Evolutionary conservation across 2,797 vertebrate genomes (phyloP), one percentile per base, ranked within the genome.

Genomic region (Telmatherina bonti): DNA sequence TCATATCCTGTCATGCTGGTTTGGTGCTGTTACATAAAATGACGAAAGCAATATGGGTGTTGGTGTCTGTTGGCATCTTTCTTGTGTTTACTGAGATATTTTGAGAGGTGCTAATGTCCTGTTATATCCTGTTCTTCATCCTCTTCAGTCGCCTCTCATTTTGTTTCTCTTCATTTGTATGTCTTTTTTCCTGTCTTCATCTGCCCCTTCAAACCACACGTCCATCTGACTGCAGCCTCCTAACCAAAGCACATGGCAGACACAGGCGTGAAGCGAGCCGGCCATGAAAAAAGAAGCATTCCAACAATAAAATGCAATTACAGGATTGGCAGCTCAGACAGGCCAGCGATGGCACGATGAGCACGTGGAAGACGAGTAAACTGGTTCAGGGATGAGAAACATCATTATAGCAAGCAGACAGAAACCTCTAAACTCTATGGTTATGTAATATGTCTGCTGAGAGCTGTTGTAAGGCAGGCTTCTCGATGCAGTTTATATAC

Each of bases 31-130:
- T 61, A 31, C 64, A 65, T 74, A 52, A 83, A 87, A 73, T 81
- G 78, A 74, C 58, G 22, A 66, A 33, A 35, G 38, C 27, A 24
- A 13, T 10, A 45, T 22, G 66, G 65, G 59, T 35, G 41, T 56
- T 70, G 45, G 36, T 52, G 65, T 62, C 24, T 31, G 31, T 70
- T 54, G 67, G 51, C 38, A 8, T 74, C 53, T 86, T 81, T 85
- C 74, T 78, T 85, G 67, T 67, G 59, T 76, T 63, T 31, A 7
- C 11, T 36, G 31, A 18, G 68, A 61, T 83, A 84, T 88, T 90
- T 78, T 81, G 61, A 72, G 81, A 84, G 30, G 69, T 72, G 79
- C 79, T 84, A 74, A 88, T 85, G 67, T 81, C 59, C 76, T 56
- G n/a, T 71, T 75, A 43, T 56, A 58, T 79, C 68, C 38, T 24